Percentiles rank a stretch among this genome's conserved stretches.
phyloP scores from a whole-genome alignment of 2,113 vertebrate species.

The Myotis yumanensis region DNA sequence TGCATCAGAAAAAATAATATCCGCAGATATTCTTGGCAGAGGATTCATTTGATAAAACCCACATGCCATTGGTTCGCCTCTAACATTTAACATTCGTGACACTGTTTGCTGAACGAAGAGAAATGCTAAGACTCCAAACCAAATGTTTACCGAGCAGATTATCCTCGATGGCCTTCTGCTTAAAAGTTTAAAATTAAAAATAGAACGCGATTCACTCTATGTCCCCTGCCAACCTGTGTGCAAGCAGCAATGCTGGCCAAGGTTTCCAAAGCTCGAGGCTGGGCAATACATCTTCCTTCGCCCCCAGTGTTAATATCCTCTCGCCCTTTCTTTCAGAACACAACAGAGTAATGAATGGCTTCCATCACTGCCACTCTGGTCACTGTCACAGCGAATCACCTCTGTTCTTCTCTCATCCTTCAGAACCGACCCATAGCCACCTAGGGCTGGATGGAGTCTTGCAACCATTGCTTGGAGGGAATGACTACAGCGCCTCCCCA shows the following conservation, averaged over 20 bases:
- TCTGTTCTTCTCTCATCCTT: conserved; percentile 63
- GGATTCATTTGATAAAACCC: conserved; percentile 64
- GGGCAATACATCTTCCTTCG: conserved; percentile 48
- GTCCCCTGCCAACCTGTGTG: conserved; percentile 41
- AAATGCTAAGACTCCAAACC: conserved; percentile 64
- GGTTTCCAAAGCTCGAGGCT: neutral
- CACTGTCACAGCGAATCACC: conserved; percentile 59
- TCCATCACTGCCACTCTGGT: conserved; percentile 66
- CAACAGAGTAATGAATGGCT: conserved; percentile 58
- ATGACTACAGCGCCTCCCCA: conserved; percentile 47
- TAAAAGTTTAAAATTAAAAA: conserved; percentile 73
- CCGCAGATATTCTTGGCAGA: conserved; percentile 64
- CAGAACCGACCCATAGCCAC: conserved; percentile 50
- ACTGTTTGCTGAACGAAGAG: conserved; percentile 62
- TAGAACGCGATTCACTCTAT: neutral
- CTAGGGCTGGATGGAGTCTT: conserved; percentile 36
- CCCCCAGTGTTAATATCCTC: conserved; percentile 55
- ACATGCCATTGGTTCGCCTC: conserved; percentile 49
- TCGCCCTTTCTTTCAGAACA: conserved; percentile 45
- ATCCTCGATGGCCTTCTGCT: conserved; percentile 70
- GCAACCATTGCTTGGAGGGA: conserved; percentile 45
- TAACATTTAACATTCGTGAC: conserved; percentile 74
- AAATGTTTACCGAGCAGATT: conserved; percentile 73
- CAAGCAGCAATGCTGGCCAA: neutral
- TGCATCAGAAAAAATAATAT: neutral